Evolutionary conservation across 2,888 invertebrate species (phyloP).

Genomic region (Bembecia ichneumoniformis): DNA sequence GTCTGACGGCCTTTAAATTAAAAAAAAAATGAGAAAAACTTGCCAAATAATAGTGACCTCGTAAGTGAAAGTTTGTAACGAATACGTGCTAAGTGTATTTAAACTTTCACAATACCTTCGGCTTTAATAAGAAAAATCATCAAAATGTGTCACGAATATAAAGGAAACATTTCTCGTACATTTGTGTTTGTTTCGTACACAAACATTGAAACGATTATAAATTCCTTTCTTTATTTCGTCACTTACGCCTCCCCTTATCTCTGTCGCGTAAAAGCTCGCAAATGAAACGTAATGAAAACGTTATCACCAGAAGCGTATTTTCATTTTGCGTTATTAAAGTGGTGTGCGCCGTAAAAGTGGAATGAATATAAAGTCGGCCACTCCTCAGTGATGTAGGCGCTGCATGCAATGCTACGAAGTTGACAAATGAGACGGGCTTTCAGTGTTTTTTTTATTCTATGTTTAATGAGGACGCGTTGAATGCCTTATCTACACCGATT

Average conservation of each 20-base stretch:
- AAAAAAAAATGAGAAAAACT: too few relatives aligned
- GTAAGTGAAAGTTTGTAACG: too few relatives aligned
- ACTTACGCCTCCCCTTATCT: conserved; percentile 9
- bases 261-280: conserved; percentile 4
- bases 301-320: conserved; percentile 31
- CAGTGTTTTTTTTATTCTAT: conserved; percentile 29
- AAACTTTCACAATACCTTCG: too few relatives aligned
- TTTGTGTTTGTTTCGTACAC: neutral
- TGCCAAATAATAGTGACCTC: too few relatives aligned
- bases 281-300: conserved; percentile 25
- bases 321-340: conserved; percentile 47
- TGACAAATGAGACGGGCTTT: conserved; percentile 56
- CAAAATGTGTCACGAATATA: too few relatives aligned
- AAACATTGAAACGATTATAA: conserved; percentile 1
- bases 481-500: conserved; percentile 48
- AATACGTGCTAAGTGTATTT: too few relatives aligned
- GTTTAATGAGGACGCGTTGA: conserved; percentile 51
- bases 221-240: conserved; percentile 6
- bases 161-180: too few relatives aligned
- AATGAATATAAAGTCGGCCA: conserved; percentile 48
- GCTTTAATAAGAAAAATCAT: too few relatives aligned
- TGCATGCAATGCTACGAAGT: conserved; percentile 44
- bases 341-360: conserved; percentile 31
- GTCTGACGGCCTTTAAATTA: too few relatives aligned
- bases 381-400: conserved; percentile 36